A percentile compares a stretch with the other conserved stretches of the same genome.
Conservation (phyloP, 92 coral and sea anemone species). For the Porites lobata region DNA sequence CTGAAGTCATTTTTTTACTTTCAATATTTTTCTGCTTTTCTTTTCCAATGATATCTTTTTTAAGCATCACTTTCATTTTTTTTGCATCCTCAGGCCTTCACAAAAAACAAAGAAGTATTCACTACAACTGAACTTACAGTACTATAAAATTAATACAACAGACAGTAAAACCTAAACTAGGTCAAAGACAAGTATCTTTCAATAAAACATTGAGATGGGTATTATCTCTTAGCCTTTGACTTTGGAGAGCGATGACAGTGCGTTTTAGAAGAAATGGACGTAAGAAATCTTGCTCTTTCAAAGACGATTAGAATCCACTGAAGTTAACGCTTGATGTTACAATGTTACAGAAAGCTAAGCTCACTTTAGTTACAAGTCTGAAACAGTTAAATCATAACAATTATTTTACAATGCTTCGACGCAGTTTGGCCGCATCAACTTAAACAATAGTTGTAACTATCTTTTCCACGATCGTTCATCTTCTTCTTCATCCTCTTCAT, state of each 20-base stretch:
- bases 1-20: no score
- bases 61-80: no score
- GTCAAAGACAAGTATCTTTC: not conserved
- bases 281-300: no score
- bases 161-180: not conserved
- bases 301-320: no score
- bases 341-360: not conserved
- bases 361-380: conserved; percentile 25
- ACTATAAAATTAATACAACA: conserved; percentile 17
- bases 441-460: conserved; percentile 26
- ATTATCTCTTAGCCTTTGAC: not conserved
- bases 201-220: not conserved
- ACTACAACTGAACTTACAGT: conserved; percentile 13
- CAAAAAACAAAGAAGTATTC: not conserved
- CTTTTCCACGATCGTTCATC: conserved; percentile 97
- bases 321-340: not conserved
- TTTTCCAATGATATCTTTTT: no score
- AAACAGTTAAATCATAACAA: not conserved
- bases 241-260: not conserved
- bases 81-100: not conserved
- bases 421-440: not conserved
- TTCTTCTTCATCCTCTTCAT: conserved; percentile 97
- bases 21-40: no score
- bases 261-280: no score
- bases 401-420: conserved; percentile 5